Evolutionary conservation across 2,113 vertebrate species (phyloP).

Genomic region (Sander vitreus): DNA sequence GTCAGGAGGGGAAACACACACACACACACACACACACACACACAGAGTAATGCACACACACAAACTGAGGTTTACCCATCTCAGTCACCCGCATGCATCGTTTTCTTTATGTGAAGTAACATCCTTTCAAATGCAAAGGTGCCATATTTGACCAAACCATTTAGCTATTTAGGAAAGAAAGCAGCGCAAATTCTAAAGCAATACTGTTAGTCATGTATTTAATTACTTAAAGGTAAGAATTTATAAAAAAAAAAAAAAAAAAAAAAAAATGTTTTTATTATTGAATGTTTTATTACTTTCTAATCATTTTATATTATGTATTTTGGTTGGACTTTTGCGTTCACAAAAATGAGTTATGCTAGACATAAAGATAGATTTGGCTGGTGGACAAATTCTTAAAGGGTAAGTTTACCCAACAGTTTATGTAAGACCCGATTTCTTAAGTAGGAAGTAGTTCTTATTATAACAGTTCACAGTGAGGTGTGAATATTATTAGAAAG

Average conservation of each 20-base stretch:
- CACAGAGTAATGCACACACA: conserved; percentile 61
- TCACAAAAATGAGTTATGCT: background rate
- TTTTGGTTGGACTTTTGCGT: background rate
- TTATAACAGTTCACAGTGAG: background rate
- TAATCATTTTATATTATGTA: background rate
- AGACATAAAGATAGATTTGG: background rate
- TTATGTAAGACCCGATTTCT: background rate
- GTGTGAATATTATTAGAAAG: no score
- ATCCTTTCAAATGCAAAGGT: conserved; percentile 52
- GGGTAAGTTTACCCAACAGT: background rate
- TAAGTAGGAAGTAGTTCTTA: background rate
- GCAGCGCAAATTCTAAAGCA: background rate
- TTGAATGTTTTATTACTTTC: background rate
- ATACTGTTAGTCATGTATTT: background rate
- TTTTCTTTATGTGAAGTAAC: conserved; percentile 63
- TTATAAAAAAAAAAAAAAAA: background rate
- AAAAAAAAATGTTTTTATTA: background rate
- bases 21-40: conserved; percentile 76
- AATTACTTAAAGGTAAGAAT: background rate
- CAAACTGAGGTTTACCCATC: conserved; percentile 67
- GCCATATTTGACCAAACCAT: conserved; percentile 48
- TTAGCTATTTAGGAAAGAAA: conserved; percentile 31
- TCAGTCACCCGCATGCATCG: conserved; percentile 60
- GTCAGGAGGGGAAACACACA: conserved; percentile 82
- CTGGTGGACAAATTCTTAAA: background rate